Conservation (phyloP, 2,797 vertebrate genomes). For the Peromyscus aztecus region DNA sequence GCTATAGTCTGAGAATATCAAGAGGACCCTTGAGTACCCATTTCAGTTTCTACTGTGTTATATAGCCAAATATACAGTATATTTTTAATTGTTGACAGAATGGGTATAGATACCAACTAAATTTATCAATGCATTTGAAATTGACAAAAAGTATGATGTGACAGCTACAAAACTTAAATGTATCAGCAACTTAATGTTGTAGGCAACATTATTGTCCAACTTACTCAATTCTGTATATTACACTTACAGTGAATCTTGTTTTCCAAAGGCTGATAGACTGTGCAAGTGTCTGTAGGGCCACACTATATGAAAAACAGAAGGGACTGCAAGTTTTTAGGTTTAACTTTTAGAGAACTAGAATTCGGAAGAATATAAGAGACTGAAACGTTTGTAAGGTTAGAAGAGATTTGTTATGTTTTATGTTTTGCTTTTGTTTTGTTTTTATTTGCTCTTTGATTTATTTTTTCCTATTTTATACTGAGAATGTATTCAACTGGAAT, state of each 20-base stretch:
- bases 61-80: neutral
- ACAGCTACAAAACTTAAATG: slow-evolving; percentile 31
- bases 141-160: neutral
- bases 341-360: neutral
- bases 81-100: slow-evolving; percentile 34
- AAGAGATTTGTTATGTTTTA: neutral
- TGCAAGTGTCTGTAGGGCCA: neutral
- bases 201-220: neutral
- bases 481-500: slow-evolving; percentile 27
- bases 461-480: neutral
- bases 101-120: slow-evolving; percentile 25
- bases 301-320: neutral
- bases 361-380: slow-evolving; percentile 1
- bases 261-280: neutral
- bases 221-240: neutral
- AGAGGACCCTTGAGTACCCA: neutral
- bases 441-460: neutral
- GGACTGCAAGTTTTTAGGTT: slow-evolving; percentile 11
- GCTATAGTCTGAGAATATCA: neutral
- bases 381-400: slow-evolving; percentile 45
- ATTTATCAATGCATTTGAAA: slow-evolving; percentile 44
- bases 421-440: neutral
- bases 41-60: neutral
- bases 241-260: slow-evolving; percentile 50
- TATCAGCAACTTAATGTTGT: neutral